A percentile compares a stretch with the other conserved stretches of the same genome.
These are phyloP conservation scores for Pristionchus mayeri DNA, from an alignment of 2,888 invertebrate genomes.

Conservation along the genomic window DNA sequence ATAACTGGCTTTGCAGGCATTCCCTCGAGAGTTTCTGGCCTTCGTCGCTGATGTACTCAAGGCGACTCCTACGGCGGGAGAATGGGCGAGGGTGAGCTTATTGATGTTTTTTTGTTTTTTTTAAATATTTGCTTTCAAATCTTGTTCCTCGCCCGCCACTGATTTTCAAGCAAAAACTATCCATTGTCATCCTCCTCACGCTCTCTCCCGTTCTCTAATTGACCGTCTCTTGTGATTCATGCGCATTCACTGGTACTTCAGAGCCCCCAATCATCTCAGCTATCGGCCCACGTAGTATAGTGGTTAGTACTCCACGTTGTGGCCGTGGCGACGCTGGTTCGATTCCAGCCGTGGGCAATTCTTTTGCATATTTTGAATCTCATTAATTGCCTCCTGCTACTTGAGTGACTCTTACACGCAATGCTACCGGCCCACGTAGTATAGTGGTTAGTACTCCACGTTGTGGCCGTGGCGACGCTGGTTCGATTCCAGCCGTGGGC, in stretches of 20 bases:
- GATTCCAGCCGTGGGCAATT: slow-evolving; percentile 59
- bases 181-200: neutral
- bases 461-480: too few relatives aligned
- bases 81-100: slow-evolving; percentile 14
- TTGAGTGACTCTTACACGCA: too few relatives aligned
- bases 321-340: slow-evolving; percentile 69
- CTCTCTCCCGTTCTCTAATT: neutral
- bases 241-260: neutral
- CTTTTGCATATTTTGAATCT: slow-evolving; percentile 19
- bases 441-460: too few relatives aligned
- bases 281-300: slow-evolving; percentile 67
- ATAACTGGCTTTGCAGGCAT: neutral
- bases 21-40: neutral
- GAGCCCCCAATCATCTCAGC: slow-evolving; percentile 33
- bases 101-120: too few relatives aligned
- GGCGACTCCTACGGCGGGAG: neutral
- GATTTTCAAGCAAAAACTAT: neutral
- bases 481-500: too few relatives aligned
- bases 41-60: neutral
- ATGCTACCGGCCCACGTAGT: too few relatives aligned
- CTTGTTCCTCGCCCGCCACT: too few relatives aligned
- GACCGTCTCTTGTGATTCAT: neutral
- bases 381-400: too few relatives aligned
- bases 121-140: too few relatives aligned
- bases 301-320: slow-evolving; percentile 71